phyloP scores from a whole-genome alignment of 2,797 vertebrate genomes.

The Eremophila alpestris region DNA sequence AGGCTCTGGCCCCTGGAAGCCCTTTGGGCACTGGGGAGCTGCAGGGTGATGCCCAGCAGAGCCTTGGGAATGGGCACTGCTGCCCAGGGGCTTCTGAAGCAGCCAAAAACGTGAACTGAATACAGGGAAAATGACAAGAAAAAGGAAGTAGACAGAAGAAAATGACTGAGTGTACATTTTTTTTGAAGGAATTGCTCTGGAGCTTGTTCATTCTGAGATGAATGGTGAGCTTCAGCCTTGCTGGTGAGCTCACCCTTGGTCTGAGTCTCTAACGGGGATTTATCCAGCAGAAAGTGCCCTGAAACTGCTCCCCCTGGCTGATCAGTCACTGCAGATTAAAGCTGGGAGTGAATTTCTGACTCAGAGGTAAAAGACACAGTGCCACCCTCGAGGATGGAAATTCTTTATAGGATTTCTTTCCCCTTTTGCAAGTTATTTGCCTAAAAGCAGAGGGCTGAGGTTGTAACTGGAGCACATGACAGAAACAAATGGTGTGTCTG shows the following conservation, averaged over 20 bases:
- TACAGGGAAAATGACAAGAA: background rate
- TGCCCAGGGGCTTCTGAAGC: background rate
- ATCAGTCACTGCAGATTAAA: background rate
- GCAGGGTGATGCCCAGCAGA: background rate
- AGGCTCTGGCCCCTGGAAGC: background rate
- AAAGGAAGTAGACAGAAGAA: constrained; percentile 6
- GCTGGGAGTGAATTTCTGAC: constrained; percentile 20
- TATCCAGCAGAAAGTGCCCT: background rate
- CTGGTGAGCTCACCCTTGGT: constrained; percentile 2
- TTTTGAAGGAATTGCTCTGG: constrained; percentile 4
- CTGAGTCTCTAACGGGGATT: background rate
- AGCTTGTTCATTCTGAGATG: constrained; percentile 26
- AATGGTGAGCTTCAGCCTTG: background rate
- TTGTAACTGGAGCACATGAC: background rate
- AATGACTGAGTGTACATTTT: background rate
- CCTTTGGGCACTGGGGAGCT: background rate
- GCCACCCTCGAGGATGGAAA: background rate
- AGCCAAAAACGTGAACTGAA: constrained; percentile 24
- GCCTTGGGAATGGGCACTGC: background rate
- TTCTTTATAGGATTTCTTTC: background rate
- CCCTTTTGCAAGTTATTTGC: background rate
- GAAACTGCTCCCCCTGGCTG: background rate
- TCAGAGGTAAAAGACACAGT: background rate
- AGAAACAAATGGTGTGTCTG: background rate
- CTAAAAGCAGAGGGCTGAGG: background rate